Conservation (phyloP, 37 sponge, comb jelly and placozoan species). For the Petrosia ficiformis region DNA sequence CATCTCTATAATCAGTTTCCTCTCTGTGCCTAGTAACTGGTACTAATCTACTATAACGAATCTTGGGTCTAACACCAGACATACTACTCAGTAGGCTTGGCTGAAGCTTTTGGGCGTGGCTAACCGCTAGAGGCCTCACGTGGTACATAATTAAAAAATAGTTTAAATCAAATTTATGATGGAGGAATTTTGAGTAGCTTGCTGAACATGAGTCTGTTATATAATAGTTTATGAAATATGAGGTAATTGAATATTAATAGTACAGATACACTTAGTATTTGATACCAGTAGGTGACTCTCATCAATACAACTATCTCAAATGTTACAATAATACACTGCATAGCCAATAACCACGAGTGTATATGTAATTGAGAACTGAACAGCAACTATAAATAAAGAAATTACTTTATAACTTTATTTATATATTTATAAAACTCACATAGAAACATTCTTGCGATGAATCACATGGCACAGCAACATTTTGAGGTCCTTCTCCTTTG, state of each 20-base stretch:
- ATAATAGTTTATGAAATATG: constrained; percentile 58
- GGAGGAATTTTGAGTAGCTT: not conserved
- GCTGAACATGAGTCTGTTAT: constrained; percentile 51
- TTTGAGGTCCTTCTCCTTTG: constrained; percentile 55
- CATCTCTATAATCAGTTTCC: constrained; percentile 30
- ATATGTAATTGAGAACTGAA: constrained; percentile 46
- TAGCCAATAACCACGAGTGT: constrained; percentile 51
- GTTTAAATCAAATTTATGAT: too few relatives aligned
- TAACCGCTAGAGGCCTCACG: too few relatives aligned
- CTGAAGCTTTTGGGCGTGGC: too few relatives aligned
- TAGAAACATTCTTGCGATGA: constrained; percentile 74
- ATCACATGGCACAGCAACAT: constrained; percentile 75
- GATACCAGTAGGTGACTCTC: constrained; percentile 56
- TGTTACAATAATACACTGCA: constrained; percentile 37
- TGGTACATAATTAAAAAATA: too few relatives aligned
- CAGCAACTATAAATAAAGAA: constrained; percentile 12
- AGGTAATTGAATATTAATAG: constrained; percentile 64
- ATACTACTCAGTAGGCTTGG: too few relatives aligned
- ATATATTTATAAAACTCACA: constrained; percentile 31
- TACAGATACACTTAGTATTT: constrained; percentile 48
- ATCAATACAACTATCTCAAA: constrained; percentile 58
- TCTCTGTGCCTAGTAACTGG: not conserved
- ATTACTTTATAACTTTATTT: not conserved
- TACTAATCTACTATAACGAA: not conserved
- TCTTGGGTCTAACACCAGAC: too few relatives aligned